Base-by-base conservation (phyloP, 2,888 invertebrate genomes). In the Spilarctia lutea region DNA sequence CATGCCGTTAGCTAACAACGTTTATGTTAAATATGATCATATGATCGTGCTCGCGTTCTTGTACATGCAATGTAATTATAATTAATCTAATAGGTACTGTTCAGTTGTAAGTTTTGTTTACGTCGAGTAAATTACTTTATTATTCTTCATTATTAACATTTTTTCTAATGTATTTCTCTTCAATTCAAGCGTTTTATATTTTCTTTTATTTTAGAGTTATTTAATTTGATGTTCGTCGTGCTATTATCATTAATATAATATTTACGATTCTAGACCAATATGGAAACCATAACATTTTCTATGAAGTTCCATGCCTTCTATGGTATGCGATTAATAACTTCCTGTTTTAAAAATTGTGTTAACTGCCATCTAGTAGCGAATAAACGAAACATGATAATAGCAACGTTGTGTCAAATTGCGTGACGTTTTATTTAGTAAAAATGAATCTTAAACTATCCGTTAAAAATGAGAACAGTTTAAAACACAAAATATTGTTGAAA, bases 341-440 rank as follows among this genome's bases (percentile, higher is more conserved):
- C 45, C 67, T 27, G 30, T 24, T 68, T 3, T 18, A 42, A 42
- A 68, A 68, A 20, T 16, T 2, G 20, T 24, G 18, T 68, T 30
- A 10, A 30, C 60, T 63, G 71, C 71, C 71, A 71, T 71, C 71
- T 71, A 65, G 71, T 71, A 33, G 42, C 13, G 1, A 65, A 65
- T 65, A 71, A 35, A 33, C 24, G n/a, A 68, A 33, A 16, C 16
- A n/a, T 65, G 1, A 60, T 13, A 30, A 13, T 30, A 3, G 0
- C 10, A 60, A 6, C 48, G 39, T 39, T 39, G 39, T 39, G 39
- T 39, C 11, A 39, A 39, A 13, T 68, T 45, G n/a, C 11, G 20
- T 45, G 18, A 42, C 3, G 13, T 30, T 16, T 60, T 27, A 60
- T 16, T 27, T 16, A 60, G 27, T 60, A 13, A 13, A 60, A 30